Base-by-base conservation (phyloP, 2,113 vertebrate species). In the Hippocampus guttulatus region DNA sequence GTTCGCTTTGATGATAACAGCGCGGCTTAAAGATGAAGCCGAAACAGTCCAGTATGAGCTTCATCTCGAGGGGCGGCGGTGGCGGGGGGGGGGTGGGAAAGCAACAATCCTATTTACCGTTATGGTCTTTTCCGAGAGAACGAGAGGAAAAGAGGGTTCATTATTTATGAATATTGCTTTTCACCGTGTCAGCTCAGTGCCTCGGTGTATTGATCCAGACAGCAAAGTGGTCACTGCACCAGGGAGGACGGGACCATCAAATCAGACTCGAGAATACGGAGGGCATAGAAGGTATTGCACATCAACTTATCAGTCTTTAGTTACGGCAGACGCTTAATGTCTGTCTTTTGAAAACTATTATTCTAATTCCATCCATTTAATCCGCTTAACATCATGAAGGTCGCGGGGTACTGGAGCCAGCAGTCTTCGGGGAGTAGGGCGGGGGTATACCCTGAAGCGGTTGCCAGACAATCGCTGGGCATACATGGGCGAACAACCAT, bases 91-190 rank as follows among this genome's bases (percentile, higher is more conserved):
- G 27, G n/a, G 52, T 12, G 21, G 21, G 21, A 10, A n/a, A 55
- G 52, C 12, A 27, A 43, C 21, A 6, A 45, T 25, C 63, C 41
- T 45, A 55, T 72, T 78, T 23, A 68, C 5, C 0, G 8, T 69
- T 77, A 63, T 75, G 21, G 70, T 78, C 66, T 71, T 73, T 80
- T 84, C 60, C 72, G 60, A 2, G 16, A 75, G 83, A 75, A 79
- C 81, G 90, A 86, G 6, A 77, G 58, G 14, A 66, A 87, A 88
- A 87, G n/a, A 61, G 21, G 21, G 89, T 94, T 93, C 87, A 95
- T 94, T 94, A 96, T 94, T 94, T 94, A 96, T 93, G 85, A 92
- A 91, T 90, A 90, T 91, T 90, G 89, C 93, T 92, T 93, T 93
- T 90, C 88, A 90, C 90, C 83, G 81, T 87, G 90, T 93, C 92